Evolutionary conservation across 2,113 vertebrate species (phyloP).

Genomic region (Okapia johnstoni): DNA sequence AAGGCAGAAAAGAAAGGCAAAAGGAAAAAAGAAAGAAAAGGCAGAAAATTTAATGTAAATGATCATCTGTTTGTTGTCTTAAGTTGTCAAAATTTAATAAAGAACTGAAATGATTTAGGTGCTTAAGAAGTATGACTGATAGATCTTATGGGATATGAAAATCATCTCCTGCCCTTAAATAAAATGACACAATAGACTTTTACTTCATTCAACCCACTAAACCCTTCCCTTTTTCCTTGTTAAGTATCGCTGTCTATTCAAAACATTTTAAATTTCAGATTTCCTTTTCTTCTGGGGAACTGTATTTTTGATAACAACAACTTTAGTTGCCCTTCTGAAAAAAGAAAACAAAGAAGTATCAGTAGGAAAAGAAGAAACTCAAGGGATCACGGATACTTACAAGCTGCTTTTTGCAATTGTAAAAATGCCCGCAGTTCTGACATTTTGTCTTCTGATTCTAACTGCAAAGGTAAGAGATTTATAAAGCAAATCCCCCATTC

Average conservation of each 20-base stretch:
- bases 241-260: not conserved
- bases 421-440: conserved; percentile 95
- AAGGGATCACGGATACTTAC: conserved; percentile 95
- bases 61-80: not conserved
- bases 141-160: not conserved
- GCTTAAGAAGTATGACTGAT: not conserved
- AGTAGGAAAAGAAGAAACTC: conserved; percentile 86
- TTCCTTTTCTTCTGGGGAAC: conserved; percentile 97
- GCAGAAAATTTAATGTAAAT: not conserved
- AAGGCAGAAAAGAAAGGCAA: not conserved
- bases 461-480: conserved; percentile 91
- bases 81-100: not conserved
- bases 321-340: conserved; percentile 93
- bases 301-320: conserved; percentile 94
- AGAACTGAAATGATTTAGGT: not conserved
- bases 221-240: not conserved
- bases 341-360: conserved; percentile 85
- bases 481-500: not conserved
- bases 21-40: not conserved
- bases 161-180: not conserved
- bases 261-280: conserved; percentile 81
- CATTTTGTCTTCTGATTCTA: conserved; percentile 92
- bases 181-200: not conserved
- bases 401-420: conserved; percentile 91
- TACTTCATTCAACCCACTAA: not conserved